Evolutionary conservation across 2,888 invertebrate genomes (phyloP), one percentile per base, ranked within the genome.

Genomic region (Chalcis sispes): DNA sequence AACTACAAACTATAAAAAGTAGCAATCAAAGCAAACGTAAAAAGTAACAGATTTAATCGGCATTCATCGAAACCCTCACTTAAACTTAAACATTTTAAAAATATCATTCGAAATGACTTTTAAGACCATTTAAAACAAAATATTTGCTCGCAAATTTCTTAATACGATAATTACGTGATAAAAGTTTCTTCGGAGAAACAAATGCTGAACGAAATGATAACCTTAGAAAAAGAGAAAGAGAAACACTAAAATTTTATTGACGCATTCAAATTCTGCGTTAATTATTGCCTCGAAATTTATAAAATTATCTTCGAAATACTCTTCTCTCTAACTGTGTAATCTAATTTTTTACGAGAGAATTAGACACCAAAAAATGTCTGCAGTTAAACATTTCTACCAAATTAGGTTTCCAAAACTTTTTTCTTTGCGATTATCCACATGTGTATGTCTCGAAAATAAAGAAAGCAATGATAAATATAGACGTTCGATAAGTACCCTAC

Each of bases 321-420:
- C 67, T 59, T 52, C n/a, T 42, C 70, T 7, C 62, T 18, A 23
- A 15, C 10, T 20, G 20, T 23, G 1, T 1, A 20, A 40, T 20
- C 42, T 36, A 4, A 36, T 36, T 36, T 10, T n/a, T 8, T 25
- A 25, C 5, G 25, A 23, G 25, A 52, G 15, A 23, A 10, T 1
- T 7, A 36, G 36, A 36, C 20, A 2, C 3, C 7, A 29, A 27
- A 8, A 23, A n/a, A 59, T n/a, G 59, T 52, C 73, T 50, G 59
- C 42, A 67, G 32, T 73, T 67, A 67, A 67, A 25, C 67, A n/a
- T 73, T 77, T 79, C 75, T 72, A 61, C 67, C 25, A 58, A 62
- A 65, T 70, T 62, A 65, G 65, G 46, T 62, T 64, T 65, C 66
- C 27, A 62, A 48, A 72, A 69, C 50, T 42, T 42, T 40, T 8